Evolutionary conservation across 2,888 invertebrate species (phyloP).

Genomic region (Leptothorax acervorum): DNA sequence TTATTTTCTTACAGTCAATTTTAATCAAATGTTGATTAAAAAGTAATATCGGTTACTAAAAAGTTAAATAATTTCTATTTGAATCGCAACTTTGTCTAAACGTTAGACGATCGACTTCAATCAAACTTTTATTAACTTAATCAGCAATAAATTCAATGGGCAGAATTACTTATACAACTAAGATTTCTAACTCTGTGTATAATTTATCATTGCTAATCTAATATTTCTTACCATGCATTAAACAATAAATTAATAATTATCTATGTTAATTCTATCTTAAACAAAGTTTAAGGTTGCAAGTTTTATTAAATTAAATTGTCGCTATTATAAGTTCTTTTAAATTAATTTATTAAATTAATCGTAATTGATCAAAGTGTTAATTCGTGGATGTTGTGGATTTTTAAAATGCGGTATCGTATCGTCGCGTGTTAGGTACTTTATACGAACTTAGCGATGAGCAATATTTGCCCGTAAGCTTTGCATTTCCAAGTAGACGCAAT

Average conservation of each 20-base stretch:
- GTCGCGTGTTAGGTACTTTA: background rate
- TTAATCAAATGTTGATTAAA: background rate
- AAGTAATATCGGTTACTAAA: background rate
- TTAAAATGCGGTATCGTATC: background rate
- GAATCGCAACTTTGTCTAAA: background rate
- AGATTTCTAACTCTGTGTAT: background rate
- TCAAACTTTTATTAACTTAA: background rate
- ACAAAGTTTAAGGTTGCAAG: background rate
- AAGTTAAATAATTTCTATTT: background rate
- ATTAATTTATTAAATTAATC: background rate
- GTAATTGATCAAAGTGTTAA: background rate
- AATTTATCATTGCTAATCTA: background rate
- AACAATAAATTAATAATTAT: background rate
- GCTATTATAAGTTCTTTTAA: too few species aligned
- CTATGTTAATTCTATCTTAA: background rate
- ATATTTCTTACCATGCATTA: background rate
- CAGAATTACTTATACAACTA: background rate
- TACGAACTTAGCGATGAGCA: background rate
- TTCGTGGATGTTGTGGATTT: background rate
- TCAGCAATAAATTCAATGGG: background rate
- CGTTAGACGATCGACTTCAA: background rate
- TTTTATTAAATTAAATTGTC: too few species aligned
- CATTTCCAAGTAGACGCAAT: background rate
- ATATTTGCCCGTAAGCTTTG: background rate
- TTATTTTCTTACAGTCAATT: too few species aligned